Evolutionary conservation across 2,888 invertebrate species (phyloP), one percentile per base, ranked within the genome.

Genomic region (Tholera decimalis): DNA sequence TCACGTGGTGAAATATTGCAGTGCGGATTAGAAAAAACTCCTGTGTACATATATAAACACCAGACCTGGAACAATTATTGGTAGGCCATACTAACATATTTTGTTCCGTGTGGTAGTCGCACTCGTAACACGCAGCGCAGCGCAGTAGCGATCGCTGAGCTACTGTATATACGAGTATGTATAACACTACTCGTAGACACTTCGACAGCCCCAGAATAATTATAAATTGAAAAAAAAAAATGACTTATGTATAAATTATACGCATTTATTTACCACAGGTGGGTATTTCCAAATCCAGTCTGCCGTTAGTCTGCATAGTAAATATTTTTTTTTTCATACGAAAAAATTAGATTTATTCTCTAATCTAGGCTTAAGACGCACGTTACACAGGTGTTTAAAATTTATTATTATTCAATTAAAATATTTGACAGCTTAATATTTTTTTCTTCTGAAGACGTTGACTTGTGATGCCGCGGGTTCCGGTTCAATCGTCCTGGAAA

Each of bases 401-500:
- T 55, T 44, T 46, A 46, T 39, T 24, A 20, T 15, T 33, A 56
- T n/a, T 39, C 15, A 33, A 44, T 65, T 54, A 8, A 35, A 55
- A 26, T 20, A 20, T 20, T n/a, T 13, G 11, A n/a, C 13, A 11
- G n/a, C 30, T 55, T n/a, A 4, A 65, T 39, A 64, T 24, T 24
- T 30, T 26, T 7, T 11, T 6, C 0, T n/a, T n/a, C n/a, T n/a
- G 3, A 37, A 65, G 7, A n/a, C 30, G 56, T 22, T 56, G 46
- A 33, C 37, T 56, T 7, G 4, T 28, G 28, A 20, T 44, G 30
- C 20, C 44, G n/a, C 20, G 3, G 39, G 46, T 46, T 67, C 67
- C 57, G 64, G 64, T 65, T 67, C 67, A 57, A 39, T 67, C 33
- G 26, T 67, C 46, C 46, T 67, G 33, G 4, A 47, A 56, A 18